A percentile compares a stretch with the other conserved stretches of the same genome.
These are phyloP conservation scores for Synergus laeviventris DNA, from an alignment of 2,888 invertebrate species.

Conservation along the genomic window DNA sequence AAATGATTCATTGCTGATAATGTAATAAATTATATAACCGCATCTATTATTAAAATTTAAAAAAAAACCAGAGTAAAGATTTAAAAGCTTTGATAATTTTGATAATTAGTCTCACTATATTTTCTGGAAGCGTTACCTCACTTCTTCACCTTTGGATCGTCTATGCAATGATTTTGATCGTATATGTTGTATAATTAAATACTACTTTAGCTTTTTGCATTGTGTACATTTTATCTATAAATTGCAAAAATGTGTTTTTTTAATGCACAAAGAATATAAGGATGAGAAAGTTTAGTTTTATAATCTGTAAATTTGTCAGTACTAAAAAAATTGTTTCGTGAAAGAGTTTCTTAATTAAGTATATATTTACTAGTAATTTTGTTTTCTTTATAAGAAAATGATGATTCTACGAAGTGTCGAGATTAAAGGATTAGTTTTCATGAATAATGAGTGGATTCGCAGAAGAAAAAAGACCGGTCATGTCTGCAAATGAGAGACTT, in stretches of 20 bases:
- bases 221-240: neutral
- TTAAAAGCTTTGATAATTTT: neutral
- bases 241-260: neutral
- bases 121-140: neutral
- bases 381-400: neutral
- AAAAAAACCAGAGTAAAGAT: neutral
- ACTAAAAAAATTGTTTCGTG: neutral
- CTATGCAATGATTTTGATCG: neutral
- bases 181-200: neutral
- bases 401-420: conserved; percentile 11
- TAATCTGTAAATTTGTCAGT: neutral
- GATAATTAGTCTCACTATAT: no score
- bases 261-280: neutral
- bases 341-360: neutral
- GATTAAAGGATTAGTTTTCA: neutral
- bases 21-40: neutral
- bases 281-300: neutral
- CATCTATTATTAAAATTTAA: neutral
- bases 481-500: neutral
- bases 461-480: conserved; percentile 2
- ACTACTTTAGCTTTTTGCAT: neutral
- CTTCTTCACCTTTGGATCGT: neutral
- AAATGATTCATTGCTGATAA: neutral
- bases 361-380: neutral
- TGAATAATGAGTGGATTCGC: neutral